These are phyloP conservation scores for Sakesphorus luctuosus DNA, from an alignment of 2,113 vertebrate genomes.

Conservation along the genomic window DNA sequence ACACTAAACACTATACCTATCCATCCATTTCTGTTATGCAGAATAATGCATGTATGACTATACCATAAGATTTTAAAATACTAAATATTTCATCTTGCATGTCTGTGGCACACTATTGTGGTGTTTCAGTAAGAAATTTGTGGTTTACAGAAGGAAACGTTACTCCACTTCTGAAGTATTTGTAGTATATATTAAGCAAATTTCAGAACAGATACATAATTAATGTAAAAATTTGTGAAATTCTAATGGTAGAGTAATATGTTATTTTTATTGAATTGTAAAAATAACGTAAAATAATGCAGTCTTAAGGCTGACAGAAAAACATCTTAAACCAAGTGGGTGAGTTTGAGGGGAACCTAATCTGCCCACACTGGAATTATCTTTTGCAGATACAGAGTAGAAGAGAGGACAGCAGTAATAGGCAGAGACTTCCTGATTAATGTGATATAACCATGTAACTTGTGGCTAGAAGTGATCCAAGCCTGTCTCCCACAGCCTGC, in stretches of 20 bases:
- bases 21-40: constrained; percentile 7
- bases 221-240: background rate
- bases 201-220: background rate
- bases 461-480: background rate
- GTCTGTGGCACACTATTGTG: background rate
- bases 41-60: constrained; percentile 5
- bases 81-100: constrained; percentile 33
- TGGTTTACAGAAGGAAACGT: background rate
- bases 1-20: background rate
- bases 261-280: background rate
- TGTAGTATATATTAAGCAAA: background rate
- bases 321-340: background rate
- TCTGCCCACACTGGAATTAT: background rate
- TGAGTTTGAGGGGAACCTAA: background rate
- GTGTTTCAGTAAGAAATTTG: constrained; percentile 1
- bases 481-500: background rate
- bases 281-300: background rate
- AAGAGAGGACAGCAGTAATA: background rate
- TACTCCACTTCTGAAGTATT: background rate
- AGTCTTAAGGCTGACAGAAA: background rate
- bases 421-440: background rate
- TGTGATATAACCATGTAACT: background rate
- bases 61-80: background rate
- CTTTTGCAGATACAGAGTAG: background rate
- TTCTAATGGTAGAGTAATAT: background rate